Evolutionary conservation across 2,888 invertebrate genomes (phyloP).

Genomic region (Charanyca ferruginea): DNA sequence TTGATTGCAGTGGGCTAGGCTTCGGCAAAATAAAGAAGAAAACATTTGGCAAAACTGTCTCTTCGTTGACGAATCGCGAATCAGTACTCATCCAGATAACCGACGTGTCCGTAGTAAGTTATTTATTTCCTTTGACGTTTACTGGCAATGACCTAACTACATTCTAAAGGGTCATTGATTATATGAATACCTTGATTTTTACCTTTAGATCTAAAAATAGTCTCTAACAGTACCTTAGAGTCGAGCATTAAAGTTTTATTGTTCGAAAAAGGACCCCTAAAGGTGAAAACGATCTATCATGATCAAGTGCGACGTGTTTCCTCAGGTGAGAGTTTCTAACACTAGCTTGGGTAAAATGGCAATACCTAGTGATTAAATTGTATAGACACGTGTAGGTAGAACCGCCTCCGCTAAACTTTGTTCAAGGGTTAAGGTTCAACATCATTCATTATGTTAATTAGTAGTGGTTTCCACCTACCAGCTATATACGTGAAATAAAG

Average conservation of each 20-base stretch:
- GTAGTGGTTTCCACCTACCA: background rate
- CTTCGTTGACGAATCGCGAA: too few species aligned
- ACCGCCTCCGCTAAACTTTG: background rate
- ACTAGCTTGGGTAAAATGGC: background rate
- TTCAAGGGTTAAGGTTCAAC: background rate
- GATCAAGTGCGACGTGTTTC: conserved; percentile 37
- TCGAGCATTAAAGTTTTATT: conserved; percentile 44
- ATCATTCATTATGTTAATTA: conserved; percentile 36
- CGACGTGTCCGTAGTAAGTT: too few species aligned
- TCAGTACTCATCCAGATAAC: too few species aligned
- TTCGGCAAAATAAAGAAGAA: too few species aligned
- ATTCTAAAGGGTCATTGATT: conserved; percentile 27
- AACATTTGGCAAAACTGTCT: too few species aligned
- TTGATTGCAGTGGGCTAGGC: too few species aligned
- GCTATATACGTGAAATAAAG: background rate
- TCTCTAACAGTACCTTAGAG: background rate
- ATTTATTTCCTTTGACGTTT: conserved; percentile 1
- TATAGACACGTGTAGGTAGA: conserved; percentile 8
- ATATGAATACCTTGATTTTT: background rate
- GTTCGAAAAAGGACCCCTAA: conserved; percentile 9
- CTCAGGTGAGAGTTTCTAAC: conserved; percentile 22
- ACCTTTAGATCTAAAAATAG: conserved; percentile 39
- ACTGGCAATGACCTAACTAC: background rate
- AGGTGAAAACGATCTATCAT: conserved; percentile 40
- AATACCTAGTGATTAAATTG: background rate